Conservation (phyloP, 2,113 vertebrate genomes). For the Plestiodon gilberti region DNA sequence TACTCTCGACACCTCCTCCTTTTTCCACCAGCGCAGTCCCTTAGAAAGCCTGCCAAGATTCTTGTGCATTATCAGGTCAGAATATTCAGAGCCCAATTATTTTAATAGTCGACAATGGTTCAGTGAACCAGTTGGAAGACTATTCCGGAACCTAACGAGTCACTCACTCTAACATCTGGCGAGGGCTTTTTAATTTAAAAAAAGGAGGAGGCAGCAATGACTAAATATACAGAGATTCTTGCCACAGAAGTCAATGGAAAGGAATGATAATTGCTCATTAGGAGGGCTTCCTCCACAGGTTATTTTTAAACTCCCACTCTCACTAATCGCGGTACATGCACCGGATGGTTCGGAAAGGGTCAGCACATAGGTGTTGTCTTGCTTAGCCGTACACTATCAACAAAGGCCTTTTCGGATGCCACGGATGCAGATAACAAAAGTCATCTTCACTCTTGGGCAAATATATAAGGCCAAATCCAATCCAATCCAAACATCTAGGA, state of each 20-base stretch:
- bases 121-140: slow-evolving; percentile 39
- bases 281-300: slow-evolving; percentile 61
- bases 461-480: neutral
- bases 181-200: neutral
- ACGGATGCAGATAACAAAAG: neutral
- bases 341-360: slow-evolving; percentile 65
- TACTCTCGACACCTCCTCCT: slow-evolving; percentile 40
- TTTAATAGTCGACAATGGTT: slow-evolving; percentile 66
- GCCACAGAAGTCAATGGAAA: slow-evolving; percentile 62
- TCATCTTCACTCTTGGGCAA: neutral
- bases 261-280: slow-evolving; percentile 70
- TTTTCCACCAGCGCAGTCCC: slow-evolving; percentile 49
- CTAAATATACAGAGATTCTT: slow-evolving; percentile 60
- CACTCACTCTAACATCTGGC: slow-evolving; percentile 64
- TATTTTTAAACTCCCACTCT: slow-evolving; percentile 64
- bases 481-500: neutral
- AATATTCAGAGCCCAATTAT: slow-evolving; percentile 67
- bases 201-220: slow-evolving; percentile 20
- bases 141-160: slow-evolving; percentile 59
- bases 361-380: slow-evolving; percentile 54
- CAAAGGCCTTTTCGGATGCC: slow-evolving; percentile 42
- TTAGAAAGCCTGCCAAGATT: slow-evolving; percentile 60
- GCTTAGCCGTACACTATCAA: slow-evolving; percentile 3
- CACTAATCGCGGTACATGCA: slow-evolving; percentile 59
- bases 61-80: slow-evolving; percentile 55